Base-by-base conservation (phyloP, 2,797 vertebrate species). In the Hapalemur alaotrensis region DNA sequence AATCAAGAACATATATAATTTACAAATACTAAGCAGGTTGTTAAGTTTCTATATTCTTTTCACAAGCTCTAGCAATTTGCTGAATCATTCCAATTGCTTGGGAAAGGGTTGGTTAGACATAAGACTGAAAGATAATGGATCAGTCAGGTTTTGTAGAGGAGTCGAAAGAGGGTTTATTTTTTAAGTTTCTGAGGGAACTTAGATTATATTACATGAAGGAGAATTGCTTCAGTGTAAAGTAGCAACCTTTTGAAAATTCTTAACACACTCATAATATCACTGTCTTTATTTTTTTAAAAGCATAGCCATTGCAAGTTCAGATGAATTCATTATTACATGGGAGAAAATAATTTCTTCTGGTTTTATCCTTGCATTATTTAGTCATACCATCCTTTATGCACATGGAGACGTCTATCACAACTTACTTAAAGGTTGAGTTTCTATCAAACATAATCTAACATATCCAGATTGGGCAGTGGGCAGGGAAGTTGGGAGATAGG, bases 231-330 rank as follows among this genome's bases (percentile, higher is more conserved):
- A 57, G 28, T 83, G 50, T 95, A 61, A 96, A 92, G 28, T 28
- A 93, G 76, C 32, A 89, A 59, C 30, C 50, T 84, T 91, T 80
- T 70, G 28, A 91, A 91, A 84, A 73, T 94, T 75, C 38, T 96
- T 95, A 80, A 70, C 17, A 25, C 73, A 81, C 14, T 85, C 25
- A 67, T 7, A 91, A 59, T 70, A 86, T 89, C 9, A 41, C 35
- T 75, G 69, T 12, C 3, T 89, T 32, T 50, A 15, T n/a, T 70
- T 28, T 48, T 85, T 38, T 54, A 50, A 38, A 57, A 67, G 17
- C 6, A 90, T 41, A 91, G 4, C 7, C 20, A 57, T 89, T 96
- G 48, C 0, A 86, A 52, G 28, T 86, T 28, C 85, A 95, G 18
- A 13, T 85, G 57, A 93, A 18, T 78, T 92, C 95, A 57, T 95